A percentile compares a stretch with the other conserved stretches of the same genome.
Conservation (phyloP, 1,140 invertebrate species). For the Octopus sinensis region DNA sequence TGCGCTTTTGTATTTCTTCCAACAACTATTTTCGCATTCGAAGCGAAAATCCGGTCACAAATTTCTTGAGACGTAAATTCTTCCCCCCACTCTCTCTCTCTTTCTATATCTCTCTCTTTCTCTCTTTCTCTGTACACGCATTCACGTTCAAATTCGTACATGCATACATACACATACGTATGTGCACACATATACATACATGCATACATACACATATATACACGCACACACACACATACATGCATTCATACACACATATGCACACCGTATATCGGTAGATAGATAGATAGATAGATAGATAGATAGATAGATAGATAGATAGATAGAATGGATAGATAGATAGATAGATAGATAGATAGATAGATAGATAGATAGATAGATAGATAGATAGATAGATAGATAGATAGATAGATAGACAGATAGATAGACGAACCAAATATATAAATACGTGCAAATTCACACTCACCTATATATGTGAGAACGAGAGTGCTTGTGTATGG, state of each 20-base stretch:
- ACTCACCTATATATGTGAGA: too few relatives aligned
- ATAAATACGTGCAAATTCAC: too few relatives aligned
- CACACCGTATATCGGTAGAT: not conserved
- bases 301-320: not conserved
- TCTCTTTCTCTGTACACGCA: not conserved
- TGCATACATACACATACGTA: not conserved
- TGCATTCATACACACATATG: not conserved
- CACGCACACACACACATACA: too few relatives aligned
- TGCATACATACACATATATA: not conserved
- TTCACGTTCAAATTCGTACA: not conserved
- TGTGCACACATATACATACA: not conserved
- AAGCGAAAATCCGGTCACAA: too few relatives aligned
- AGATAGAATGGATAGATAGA: not conserved
- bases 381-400: not conserved
- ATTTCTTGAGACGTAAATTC: too few relatives aligned
- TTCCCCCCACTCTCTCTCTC: too few relatives aligned
- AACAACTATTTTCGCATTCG: too few relatives aligned
- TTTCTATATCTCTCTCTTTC: too few relatives aligned
- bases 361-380: not conserved
- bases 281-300: not conserved
- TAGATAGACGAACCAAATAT: not conserved
- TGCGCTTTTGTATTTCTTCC: too few relatives aligned
- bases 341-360: not conserved
- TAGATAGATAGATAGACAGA: not conserved
- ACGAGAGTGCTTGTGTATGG: too few relatives aligned